Evolutionary conservation across 1,140 invertebrate genomes (phyloP).

Genomic region (Drosophila rhopaloa): DNA sequence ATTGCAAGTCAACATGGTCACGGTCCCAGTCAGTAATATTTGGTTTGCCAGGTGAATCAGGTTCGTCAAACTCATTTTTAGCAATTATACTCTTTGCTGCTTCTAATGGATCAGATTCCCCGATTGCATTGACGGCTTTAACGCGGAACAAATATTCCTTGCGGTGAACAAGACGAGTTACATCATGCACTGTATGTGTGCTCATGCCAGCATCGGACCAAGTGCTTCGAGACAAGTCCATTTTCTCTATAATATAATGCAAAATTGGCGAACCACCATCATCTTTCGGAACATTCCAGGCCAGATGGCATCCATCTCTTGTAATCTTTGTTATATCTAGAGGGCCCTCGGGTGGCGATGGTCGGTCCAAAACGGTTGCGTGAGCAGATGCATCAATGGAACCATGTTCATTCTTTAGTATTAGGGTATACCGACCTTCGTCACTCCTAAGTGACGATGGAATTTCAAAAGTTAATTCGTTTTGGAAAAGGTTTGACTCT

Average conservation of each 20-base stretch:
- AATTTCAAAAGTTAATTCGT: conserved; percentile 94
- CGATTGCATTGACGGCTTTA: conserved; percentile 97
- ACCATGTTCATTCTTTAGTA: conserved; percentile 94
- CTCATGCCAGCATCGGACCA: conserved; percentile 98
- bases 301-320: conserved; percentile 94
- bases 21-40: conserved; percentile 96
- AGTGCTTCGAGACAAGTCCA: conserved; percentile 96
- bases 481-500: conserved; percentile 90
- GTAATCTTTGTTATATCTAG: conserved; percentile 93
- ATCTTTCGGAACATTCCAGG: conserved; percentile 93
- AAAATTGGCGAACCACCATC: conserved; percentile 97
- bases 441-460: conserved; percentile 92
- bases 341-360: conserved; percentile 94
- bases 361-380: conserved; percentile 95
- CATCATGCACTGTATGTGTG: conserved; percentile 92
- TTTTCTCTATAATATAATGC: conserved; percentile 99
- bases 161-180: conserved; percentile 94
- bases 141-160: conserved; percentile 97
- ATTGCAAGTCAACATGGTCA: conserved; percentile 95
- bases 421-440: conserved; percentile 93
- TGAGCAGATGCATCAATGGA: conserved; percentile 92
- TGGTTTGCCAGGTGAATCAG: conserved; percentile 95
- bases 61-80: conserved; percentile 97
- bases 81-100: conserved; percentile 94
- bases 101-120: conserved; percentile 96